A percentile compares a stretch with the other conserved stretches of the same genome.
Evolutionary conservation across 2,888 invertebrate species (phyloP).

Genomic region (Allolobophora icterica): DNA sequence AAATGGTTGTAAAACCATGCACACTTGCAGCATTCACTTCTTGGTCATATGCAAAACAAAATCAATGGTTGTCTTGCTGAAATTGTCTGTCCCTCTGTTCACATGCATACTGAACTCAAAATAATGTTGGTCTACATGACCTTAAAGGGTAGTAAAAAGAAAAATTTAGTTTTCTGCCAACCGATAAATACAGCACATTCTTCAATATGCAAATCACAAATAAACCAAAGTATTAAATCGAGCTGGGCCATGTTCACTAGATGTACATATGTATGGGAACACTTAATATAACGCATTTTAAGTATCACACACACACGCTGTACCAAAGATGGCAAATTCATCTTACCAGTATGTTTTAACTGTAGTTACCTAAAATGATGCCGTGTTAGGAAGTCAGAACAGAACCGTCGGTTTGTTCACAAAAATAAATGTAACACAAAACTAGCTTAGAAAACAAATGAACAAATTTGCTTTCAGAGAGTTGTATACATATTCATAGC

Average conservation of each 20-base stretch:
- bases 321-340: not conserved
- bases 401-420: not conserved
- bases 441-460: not conserved
- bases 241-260: not conserved
- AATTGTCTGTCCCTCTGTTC: not conserved
- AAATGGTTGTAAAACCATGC: not conserved
- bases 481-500: not conserved
- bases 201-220: not conserved
- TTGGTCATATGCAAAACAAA: too few relatives aligned
- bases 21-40: not conserved
- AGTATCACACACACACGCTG: too few relatives aligned
- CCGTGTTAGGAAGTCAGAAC: too few relatives aligned
- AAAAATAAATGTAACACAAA: not conserved
- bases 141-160: too few relatives aligned
- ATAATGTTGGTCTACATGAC: too few relatives aligned
- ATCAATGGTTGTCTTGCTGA: too few relatives aligned
- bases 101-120: not conserved
- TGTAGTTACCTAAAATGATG: not conserved
- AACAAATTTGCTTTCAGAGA: not conserved
- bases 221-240: not conserved
- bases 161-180: too few relatives aligned
- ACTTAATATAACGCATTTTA: too few relatives aligned
- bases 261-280: not conserved
- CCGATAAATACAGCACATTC: not conserved
- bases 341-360: not conserved